A percentile compares a stretch with the other conserved stretches of the same genome.
Evolutionary conservation across 2,113 vertebrate genomes (phyloP).

Genomic region (Felis chaus): DNA sequence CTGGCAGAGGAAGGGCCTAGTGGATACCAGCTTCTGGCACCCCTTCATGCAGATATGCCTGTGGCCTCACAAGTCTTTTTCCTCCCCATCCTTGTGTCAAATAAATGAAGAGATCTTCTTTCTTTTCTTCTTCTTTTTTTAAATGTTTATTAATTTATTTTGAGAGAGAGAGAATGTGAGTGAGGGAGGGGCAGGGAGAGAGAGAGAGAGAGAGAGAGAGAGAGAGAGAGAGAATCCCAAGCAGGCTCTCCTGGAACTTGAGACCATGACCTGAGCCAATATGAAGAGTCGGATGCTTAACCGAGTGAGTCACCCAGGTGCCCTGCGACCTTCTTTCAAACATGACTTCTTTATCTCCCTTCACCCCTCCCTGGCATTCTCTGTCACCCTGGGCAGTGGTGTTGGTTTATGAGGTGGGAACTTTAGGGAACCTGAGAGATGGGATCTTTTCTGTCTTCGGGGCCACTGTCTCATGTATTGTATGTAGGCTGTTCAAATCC

Average conservation of each 20-base stretch:
- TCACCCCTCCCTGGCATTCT: background rate
- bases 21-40: background rate
- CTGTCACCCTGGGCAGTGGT: background rate
- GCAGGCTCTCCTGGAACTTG: too few relatives aligned
- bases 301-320: too few relatives aligned
- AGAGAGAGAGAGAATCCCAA: too few relatives aligned
- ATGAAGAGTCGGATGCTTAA: too few relatives aligned
- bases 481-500: background rate
- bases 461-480: background rate
- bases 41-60: background rate
- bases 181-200: too few relatives aligned
- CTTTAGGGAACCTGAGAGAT: background rate
- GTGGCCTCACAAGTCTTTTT: background rate
- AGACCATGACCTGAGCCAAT: too few relatives aligned
- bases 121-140: background rate
- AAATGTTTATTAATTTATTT: too few relatives aligned
- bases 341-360: background rate
- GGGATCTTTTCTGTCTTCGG: background rate
- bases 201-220: too few relatives aligned
- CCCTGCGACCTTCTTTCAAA: background rate
- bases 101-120: slow-evolving; percentile 52
- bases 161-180: too few relatives aligned
- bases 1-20: background rate
- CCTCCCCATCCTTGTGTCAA: background rate
- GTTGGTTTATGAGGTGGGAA: background rate